Conservation (phyloP, 2,113 vertebrate species). For the Alaudala cheleensis region DNA sequence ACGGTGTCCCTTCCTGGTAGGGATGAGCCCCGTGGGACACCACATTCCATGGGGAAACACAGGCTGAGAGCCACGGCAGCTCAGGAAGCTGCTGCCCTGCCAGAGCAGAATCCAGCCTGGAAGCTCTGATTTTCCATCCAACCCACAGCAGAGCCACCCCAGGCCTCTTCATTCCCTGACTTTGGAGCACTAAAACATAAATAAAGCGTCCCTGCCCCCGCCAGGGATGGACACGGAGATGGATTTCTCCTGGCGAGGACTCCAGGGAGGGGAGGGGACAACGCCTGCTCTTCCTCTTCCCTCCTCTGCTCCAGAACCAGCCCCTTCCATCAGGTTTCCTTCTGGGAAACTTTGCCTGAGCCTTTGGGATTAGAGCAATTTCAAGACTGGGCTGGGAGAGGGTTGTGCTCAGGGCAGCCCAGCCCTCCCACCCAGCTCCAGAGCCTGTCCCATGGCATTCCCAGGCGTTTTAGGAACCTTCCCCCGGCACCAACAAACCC, state of each 20-base stretch:
- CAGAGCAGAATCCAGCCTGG: background rate
- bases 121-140: background rate
- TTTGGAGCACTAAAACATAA: background rate
- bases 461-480: background rate
- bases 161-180: background rate
- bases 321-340: background rate
- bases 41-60: fast-evolving
- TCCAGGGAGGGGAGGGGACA: background rate
- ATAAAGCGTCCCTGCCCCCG: background rate
- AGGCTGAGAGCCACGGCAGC: background rate
- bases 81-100: background rate
- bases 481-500: background rate
- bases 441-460: fast-evolving
- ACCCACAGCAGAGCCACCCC: background rate
- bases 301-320: background rate
- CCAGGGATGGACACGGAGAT: background rate
- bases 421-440: background rate
- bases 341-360: background rate
- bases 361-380: background rate
- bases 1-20: background rate
- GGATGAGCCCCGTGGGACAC: background rate
- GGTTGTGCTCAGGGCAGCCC: background rate
- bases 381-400: background rate
- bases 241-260: background rate
- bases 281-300: background rate